A percentile compares a stretch with the other conserved stretches of the same genome.
phyloP scores from a whole-genome alignment of 2,797 vertebrate species.

The Sebastes matsubarae region DNA sequence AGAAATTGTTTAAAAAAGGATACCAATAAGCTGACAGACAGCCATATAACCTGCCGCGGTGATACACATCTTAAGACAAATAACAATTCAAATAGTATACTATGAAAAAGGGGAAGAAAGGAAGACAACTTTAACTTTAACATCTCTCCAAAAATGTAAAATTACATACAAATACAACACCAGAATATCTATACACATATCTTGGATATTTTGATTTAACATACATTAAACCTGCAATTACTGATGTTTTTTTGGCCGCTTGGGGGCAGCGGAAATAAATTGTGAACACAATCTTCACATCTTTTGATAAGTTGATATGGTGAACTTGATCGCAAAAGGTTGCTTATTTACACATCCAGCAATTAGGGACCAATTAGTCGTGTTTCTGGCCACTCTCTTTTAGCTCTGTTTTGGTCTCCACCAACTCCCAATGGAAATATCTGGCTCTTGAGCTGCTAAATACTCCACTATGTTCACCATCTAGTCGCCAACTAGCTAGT shows the following conservation, averaged over 20 bases:
- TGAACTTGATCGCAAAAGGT: too few relatives aligned
- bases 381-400: background rate
- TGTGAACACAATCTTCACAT: background rate
- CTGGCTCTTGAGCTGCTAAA: background rate
- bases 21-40: background rate
- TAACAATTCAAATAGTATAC: background rate
- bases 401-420: too few relatives aligned
- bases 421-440: too few relatives aligned
- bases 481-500: background rate
- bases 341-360: background rate
- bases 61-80: background rate
- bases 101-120: background rate
- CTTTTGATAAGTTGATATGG: background rate
- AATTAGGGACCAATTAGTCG: background rate
- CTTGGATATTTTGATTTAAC: background rate
- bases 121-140: background rate
- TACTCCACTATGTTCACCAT: background rate
- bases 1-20: background rate
- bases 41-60: background rate
- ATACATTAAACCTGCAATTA: background rate
- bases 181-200: background rate
- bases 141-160: background rate
- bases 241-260: too few relatives aligned
- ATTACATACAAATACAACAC: background rate
- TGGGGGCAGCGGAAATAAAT: background rate